Conservation (phyloP, 2,888 invertebrate species). For the Copidosoma aretas region DNA sequence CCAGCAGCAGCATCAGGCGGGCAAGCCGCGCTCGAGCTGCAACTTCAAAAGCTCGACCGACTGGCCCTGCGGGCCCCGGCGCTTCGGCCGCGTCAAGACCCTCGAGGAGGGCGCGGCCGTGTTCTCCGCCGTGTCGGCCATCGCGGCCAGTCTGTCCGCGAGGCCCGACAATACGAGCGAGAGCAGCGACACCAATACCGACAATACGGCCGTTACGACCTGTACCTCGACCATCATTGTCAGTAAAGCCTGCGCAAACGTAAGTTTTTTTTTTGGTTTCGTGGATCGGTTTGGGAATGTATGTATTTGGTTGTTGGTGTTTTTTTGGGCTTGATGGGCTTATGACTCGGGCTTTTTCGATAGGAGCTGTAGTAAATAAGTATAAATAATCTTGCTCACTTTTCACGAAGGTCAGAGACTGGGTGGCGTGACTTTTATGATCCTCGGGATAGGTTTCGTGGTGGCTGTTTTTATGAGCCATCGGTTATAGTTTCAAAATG, state of each 20-base stretch:
- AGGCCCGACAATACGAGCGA: constrained; percentile 51
- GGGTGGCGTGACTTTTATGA: too few relatives aligned
- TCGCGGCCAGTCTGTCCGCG: constrained; percentile 29
- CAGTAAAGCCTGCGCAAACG: not conserved
- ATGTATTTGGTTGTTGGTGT: too few relatives aligned
- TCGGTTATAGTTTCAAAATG: too few relatives aligned
- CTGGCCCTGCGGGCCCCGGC: constrained; percentile 45
- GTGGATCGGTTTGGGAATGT: too few relatives aligned
- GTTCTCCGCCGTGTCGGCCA: constrained; percentile 13
- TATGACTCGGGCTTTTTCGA: too few relatives aligned
- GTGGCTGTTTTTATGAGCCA: too few relatives aligned
- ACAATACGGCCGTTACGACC: constrained; percentile 50
- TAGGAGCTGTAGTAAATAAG: too few relatives aligned
- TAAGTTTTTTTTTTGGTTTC: not conserved
- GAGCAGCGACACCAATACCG: constrained; percentile 53
- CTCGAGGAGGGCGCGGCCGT: constrained; percentile 50
- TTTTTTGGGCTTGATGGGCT: too few relatives aligned
- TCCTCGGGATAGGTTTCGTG: too few relatives aligned
- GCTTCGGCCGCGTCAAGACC: constrained; percentile 49
- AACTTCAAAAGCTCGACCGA: constrained; percentile 49
- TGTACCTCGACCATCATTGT: too few relatives aligned
- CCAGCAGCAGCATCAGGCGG: constrained; percentile 34
- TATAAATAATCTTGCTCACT: too few relatives aligned
- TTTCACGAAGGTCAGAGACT: too few relatives aligned
- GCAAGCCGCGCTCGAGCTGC: constrained; percentile 48